Evolutionary conservation across 1,140 invertebrate species (phyloP), one percentile per base, ranked within the genome.

Genomic region (Drosophila bocki): DNA sequence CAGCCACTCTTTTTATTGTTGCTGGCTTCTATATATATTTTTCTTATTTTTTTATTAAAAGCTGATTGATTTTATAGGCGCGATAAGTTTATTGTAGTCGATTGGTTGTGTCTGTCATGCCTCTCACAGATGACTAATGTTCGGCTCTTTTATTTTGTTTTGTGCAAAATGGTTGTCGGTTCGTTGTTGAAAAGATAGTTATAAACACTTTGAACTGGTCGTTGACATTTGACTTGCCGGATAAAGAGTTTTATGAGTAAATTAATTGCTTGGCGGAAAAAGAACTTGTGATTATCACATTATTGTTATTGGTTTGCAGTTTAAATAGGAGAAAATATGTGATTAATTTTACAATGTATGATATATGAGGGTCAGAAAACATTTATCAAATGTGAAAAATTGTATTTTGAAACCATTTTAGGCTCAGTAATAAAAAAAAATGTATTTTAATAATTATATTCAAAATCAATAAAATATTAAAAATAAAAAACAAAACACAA

Each of bases 51-150:
- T 59, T 76, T 61, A 51, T 58, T 77, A 78, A 80, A 74, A 69
- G 67, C 72, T 90, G 85, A 90, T 90, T 90, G 81, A 90, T 79
- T 90, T 90, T 90, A 85, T 85, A 90, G 85, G 75, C 78, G 78
- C 85, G 85, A 90, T 90, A 90, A 90, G 78, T 87, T 83, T 77
- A 80, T 83, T 88, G 77, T 80, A 67, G 82, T 64, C 69, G 62
- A 44, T 60, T 78, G 74, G 47, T 61, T 29, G 48, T 58, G 65
- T 72, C 68, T 51, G 62, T 81, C 59, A 61, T 62, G 61, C 44
- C 80, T 50, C 62, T 63, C 51, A 42, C 64, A 75, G 84, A 80
- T 87, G 84, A 87, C 84, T 88, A 88, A 88, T 88, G 80, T 78
- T 44, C 47, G 61, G 39, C 83, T 87, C 76, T 88, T 83, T 37